Base-by-base conservation (phyloP, 2,113 vertebrate species). In the Petromus typicus region DNA sequence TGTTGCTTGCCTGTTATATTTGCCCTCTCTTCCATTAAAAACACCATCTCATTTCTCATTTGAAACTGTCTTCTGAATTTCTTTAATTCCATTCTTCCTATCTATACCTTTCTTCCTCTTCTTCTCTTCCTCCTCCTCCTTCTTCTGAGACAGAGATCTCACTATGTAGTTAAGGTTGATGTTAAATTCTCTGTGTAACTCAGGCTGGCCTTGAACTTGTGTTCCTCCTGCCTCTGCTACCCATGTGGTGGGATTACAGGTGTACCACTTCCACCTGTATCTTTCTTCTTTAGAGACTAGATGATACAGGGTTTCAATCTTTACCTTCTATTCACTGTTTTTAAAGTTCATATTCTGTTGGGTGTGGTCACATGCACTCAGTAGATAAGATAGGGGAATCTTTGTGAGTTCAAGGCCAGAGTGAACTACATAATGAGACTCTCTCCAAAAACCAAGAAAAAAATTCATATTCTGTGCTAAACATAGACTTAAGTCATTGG, bases 81-180 rank as follows among this genome's bases (percentile, higher is more conserved):
- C 56, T 14, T 75, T 1, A 2, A 23, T 56, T 48, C 25, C 2
- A 0, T 13, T 51, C 32, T n/a, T 30, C 57, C 1, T 11, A 2
- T 2, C 23, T 14, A 16, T 73, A 25, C 25, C 40, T 25, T 73
- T 73, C 23, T 73, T 73, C 7, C 22, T 43, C 40, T 43, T 23
- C 9, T 69, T n/a, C 34, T 64, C 63, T 30, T 64, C 18, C 22
- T 59, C 18, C 0, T 8, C 20, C 45, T 32, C 30, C 54, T 56
- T 32, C 30, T 64, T 64, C 32, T 32, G 63, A 64, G 30, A 32
- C 30, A 32, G 63, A 27, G 63, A n/a, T 64, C 30, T 32, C 7
- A 25, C 59, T 61, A 8, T 69, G n/a, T 37, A 69, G n/a, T 69
- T 43, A 4, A 73, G 37, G 23, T 37, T 43, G 37, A 22, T 23